Percentiles rank a stretch among this genome's conserved stretches.
Evolutionary conservation across 2,113 vertebrate species (phyloP).

Genomic region (Benitochromis conjunctus): DNA sequence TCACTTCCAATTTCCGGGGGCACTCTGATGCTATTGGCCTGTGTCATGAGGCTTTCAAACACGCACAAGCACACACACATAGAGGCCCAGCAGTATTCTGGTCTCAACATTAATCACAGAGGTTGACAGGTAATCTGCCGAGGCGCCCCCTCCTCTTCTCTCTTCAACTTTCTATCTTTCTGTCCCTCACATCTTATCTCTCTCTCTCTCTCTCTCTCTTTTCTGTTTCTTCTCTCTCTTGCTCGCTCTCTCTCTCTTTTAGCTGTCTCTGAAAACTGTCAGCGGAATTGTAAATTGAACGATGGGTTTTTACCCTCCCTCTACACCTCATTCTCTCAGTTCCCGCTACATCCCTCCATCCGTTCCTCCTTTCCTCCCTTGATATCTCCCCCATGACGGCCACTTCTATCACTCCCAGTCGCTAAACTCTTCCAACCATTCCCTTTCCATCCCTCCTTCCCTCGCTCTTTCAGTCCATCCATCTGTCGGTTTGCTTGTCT

Average conservation of each 20-base stretch:
- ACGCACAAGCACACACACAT: conserved; percentile 3
- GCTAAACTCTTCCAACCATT: neutral
- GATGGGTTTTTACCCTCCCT: conserved; percentile 21
- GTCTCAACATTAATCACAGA: conserved; percentile 72
- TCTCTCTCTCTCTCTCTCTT: neutral
- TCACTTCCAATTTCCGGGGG: conserved; percentile 69
- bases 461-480: neutral
- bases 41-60: conserved; percentile 37
- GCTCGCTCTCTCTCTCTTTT: neutral
- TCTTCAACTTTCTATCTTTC: neutral
- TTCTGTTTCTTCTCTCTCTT: neutral
- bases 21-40: conserved; percentile 41
- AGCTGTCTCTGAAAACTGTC: conserved; percentile 33
- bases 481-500: neutral
- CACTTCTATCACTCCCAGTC: conserved; percentile 12
- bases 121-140: conserved; percentile 71
- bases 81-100: conserved; percentile 35
- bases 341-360: conserved; percentile 13
- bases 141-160: conserved; percentile 38
- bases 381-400: conserved; percentile 32
- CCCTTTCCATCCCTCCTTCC: neutral
- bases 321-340: neutral
- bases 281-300: conserved; percentile 38
- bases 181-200: neutral
- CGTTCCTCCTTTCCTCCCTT: neutral